Evolutionary conservation across 2,797 vertebrate genomes (phyloP), one percentile per base, ranked within the genome.

Genomic region (Megalops cyprinoides): DNA sequence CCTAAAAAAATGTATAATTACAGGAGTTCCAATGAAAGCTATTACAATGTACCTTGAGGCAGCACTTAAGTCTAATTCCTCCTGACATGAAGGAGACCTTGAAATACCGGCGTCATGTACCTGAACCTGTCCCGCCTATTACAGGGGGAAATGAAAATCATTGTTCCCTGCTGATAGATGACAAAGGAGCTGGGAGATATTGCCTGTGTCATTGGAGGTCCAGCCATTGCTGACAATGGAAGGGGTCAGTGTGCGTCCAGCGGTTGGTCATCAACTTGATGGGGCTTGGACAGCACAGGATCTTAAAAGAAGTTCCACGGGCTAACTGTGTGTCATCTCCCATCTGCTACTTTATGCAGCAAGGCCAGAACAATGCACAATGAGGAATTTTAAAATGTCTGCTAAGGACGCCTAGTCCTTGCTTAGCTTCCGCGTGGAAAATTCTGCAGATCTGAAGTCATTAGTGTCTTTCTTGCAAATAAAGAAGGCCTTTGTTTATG

Each of bases 51-150:
- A 60, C 67, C 89, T 87, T 90, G 84, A 88, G 87, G 86, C 91
- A 91, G 91, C 90, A 88, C 90, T 91, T 92, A 82, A 92, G 91
- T 92, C 90, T 84, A 89, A 89, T 83, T 86, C 76, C 44, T 87
- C 91, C 91, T 92, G 82, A 92, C 90, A 91, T 92, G 90, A 93
- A 91, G 90, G 90, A 88, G 90, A 94, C 93, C 92, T 93, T 94
- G 90, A 92, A 86, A 82, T 73, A 28, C 44, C 28, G 48, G 28
- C 48, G 58, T n/a, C n/a, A n/a, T n/a, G n/a, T 28, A 20, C 31
- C 20, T n/a, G n/a, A n/a, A 53, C 34, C 78, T 80, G 78, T 37
- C 67, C 51, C 53, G 37, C 78, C 69, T 37, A 55, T 51, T 74
- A 86, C 84, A 85, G 83, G 85, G 74, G 55, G 69, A 88, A 87